phyloP scores from a whole-genome alignment of 2,797 vertebrate genomes.

The Microtus obscurus region DNA sequence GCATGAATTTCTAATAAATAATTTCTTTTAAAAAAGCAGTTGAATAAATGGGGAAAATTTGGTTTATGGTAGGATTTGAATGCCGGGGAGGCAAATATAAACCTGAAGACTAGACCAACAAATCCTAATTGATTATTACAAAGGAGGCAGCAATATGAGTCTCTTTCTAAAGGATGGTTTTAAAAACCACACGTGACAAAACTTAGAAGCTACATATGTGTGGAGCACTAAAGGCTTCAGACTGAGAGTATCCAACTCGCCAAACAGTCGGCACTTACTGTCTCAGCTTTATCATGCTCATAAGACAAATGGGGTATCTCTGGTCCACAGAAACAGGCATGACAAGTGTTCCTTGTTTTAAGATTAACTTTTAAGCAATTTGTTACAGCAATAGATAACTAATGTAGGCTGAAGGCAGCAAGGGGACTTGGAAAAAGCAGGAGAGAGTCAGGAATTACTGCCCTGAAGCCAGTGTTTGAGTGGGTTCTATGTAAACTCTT shows the following conservation, averaged over 20 bases:
- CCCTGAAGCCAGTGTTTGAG: not conserved
- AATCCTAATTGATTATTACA: not conserved
- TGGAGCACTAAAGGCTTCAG: slow-evolving; percentile 8
- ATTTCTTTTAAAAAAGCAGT: not conserved
- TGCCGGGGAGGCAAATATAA: slow-evolving; percentile 32
- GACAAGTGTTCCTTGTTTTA: slow-evolving; percentile 45
- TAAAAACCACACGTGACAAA: not conserved
- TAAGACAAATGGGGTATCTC: slow-evolving; percentile 6
- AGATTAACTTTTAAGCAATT: slow-evolving; percentile 51
- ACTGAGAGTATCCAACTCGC: not conserved
- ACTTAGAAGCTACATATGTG: not conserved
- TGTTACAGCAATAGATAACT: slow-evolving; percentile 41
- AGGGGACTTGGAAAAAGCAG: slow-evolving; percentile 7
- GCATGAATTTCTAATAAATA: not conserved
- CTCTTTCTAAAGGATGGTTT: slow-evolving; percentile 31
- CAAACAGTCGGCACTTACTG: slow-evolving; percentile 21
- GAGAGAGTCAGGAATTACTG: not conserved
- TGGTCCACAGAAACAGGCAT: slow-evolving; percentile 51
- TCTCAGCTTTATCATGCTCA: not conserved
- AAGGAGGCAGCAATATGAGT: slow-evolving; percentile 18
- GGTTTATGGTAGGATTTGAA: not conserved
- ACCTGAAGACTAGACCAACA: slow-evolving; percentile 35
- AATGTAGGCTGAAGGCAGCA: slow-evolving; percentile 7
- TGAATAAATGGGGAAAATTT: slow-evolving; percentile 24
- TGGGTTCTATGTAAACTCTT: not conserved